Base-by-base conservation (phyloP, 2,113 vertebrate genomes). In the Microtus montanus region DNA sequence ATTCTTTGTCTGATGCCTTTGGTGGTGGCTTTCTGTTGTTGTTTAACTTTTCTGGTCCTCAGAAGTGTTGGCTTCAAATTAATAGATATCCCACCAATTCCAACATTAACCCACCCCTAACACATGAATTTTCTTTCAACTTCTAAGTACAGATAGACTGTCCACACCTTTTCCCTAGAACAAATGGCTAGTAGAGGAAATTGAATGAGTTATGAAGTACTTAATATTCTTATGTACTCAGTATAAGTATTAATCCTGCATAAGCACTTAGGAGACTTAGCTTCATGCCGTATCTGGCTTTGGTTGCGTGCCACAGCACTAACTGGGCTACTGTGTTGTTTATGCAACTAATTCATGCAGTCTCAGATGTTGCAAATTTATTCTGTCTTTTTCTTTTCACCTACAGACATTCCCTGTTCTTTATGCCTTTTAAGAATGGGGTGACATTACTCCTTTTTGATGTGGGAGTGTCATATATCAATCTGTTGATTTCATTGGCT, bases 81-180 rank as follows among this genome's bases (percentile, higher is more conserved):
- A 95, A 64, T 30, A 87, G 70, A 20, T 41, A 61, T 7, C 63
- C 61, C 3, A 79, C 41, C 26, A 58, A 71, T 87, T 80, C 26
- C 75, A 91, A 2, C 58, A 93, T 38, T 87, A 26, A 47, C 20
- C 7, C 4, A 49, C 10, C 13, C 73, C 10, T 92, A 38, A 87
- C 24, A 24, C 75, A 82, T 8, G 52, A 90, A 84, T 90, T 19
- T 77, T 79, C 38, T 84, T 71, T 30, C 64, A 35, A 26, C 38
- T 92, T 91, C 80, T 68, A 20, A 84, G n/a, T 75, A 61, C 85
- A 84, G 20, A 94, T 68, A 71, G 33, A 90, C 33, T 63, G 15
- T 0, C 12, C 80, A 41, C 2, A 22, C 26, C 24, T 28, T 74
- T 96, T 89, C 78, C 77, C 38, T 66, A 77, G 24, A 85, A 73